Evolutionary conservation across 1,140 invertebrate species (phyloP), one percentile per base, ranked within the genome.

Genomic region (Schlechtendalia chinensis): DNA sequence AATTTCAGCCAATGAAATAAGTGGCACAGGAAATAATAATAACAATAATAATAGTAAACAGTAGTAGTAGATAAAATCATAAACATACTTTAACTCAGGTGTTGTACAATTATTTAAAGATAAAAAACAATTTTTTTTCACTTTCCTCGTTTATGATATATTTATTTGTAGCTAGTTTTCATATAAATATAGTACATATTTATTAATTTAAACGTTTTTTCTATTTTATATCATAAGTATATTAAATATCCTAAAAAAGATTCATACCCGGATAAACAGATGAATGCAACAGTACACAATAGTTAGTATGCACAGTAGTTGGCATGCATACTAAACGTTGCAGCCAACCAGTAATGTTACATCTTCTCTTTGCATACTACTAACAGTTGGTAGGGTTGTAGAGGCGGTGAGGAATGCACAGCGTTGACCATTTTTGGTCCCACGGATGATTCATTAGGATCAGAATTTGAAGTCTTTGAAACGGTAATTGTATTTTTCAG

Each of bases 1-100:
- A 5, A 87, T 96, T n/a, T 89, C 92, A 56, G 93, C 92, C 47
- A 75, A 56, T 50, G 82, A 81, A 81, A 71, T 81, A 47, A 24
- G 24, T 63, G 32, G 8, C 32, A 63, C 56, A 50, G 16, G 14
- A 29, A 72, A 32, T 12, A 53, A 54, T n/a, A 72, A 72, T 29
- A 72, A 14, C 29, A 8, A 39, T 39, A 50, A 50, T 11, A 50
- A 50, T 50, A 50, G 47, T 50, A n/a, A n/a, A n/a, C n/a, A n/a
- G n/a, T n/a, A n/a, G n/a, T n/a, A n/a, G n/a, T 39, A 16, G 11
- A n/a, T 71, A 53, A 71, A 17, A 53, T 27, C 19, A 29, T 54
- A 32, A 54, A 17, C 16, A 54, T 72, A 72, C 69, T 22, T 54
- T 54, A n/a, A 54, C 11, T 69, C 22, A 17, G 14, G 16, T 6